Percentiles rank a stretch among this genome's conserved stretches.
phyloP scores from a whole-genome alignment of 2,888 invertebrate genomes.

The Chironomus tentans region DNA sequence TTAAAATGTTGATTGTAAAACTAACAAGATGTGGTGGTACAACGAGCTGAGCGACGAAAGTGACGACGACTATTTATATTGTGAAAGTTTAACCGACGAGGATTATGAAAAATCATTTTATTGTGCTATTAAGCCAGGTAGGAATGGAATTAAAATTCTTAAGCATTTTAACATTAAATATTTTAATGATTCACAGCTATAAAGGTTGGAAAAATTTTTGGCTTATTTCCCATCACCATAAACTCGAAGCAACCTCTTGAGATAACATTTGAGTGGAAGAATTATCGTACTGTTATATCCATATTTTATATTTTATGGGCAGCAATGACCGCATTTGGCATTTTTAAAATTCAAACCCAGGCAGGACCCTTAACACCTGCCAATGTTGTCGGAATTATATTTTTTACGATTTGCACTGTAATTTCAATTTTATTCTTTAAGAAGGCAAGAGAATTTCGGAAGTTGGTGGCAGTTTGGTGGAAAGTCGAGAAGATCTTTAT shows the following conservation, averaged over 20 bases:
- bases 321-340: background rate
- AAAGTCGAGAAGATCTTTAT: background rate
- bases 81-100: background rate
- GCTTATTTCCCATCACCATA: constrained; percentile 3
- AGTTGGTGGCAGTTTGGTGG: background rate
- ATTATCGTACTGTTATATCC: background rate
- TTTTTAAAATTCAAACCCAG: background rate
- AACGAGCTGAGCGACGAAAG: background rate
- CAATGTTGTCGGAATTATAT: background rate
- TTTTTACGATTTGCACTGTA: background rate
- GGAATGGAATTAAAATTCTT: background rate
- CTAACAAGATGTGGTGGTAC: background rate
- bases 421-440: background rate
- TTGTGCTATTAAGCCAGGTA: constrained; percentile 1
- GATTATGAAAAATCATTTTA: background rate
- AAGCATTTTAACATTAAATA: background rate
- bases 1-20: background rate
- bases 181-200: constrained; percentile 1
- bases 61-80: background rate
- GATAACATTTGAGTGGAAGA: background rate
- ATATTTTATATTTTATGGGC: background rate
- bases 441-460: background rate
- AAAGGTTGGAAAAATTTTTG: background rate
- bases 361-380: background rate
- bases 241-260: background rate